A percentile compares a stretch with the other conserved stretches of the same genome.
Evolutionary conservation across 2,888 invertebrate species (phyloP).

Genomic region (Ormyrus thymus): DNA sequence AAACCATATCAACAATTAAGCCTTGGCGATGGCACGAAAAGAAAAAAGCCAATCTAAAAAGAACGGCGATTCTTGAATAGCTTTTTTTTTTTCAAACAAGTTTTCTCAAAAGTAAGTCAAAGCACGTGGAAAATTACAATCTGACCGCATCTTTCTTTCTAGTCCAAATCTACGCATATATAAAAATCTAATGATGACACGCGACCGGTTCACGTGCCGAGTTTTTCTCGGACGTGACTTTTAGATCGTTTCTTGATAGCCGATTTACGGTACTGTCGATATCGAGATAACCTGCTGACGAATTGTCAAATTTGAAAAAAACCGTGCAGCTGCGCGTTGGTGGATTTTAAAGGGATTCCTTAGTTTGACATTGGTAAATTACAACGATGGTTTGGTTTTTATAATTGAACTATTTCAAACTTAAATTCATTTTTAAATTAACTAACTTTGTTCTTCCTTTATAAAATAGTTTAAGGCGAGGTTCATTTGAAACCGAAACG

Average conservation of each 20-base stretch:
- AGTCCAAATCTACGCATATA: background rate
- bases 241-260: background rate
- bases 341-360: too few species aligned
- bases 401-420: too few species aligned
- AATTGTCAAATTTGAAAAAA: too few species aligned
- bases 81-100: background rate
- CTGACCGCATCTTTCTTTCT: background rate
- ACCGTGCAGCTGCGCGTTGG: too few species aligned
- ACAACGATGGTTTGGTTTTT: too few species aligned
- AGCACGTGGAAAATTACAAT: background rate
- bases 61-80: background rate
- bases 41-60: background rate
- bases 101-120: background rate
- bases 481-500: too few species aligned
- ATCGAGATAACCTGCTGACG: too few species aligned
- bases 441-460: too few species aligned
- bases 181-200: background rate
- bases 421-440: too few species aligned
- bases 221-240: constrained; percentile 12
- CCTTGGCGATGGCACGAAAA: background rate
- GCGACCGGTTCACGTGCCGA: background rate
- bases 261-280: too few species aligned
- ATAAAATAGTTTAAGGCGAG: too few species aligned
- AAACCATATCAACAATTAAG: background rate
- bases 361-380: too few species aligned